Conservation (phyloP, 2,113 vertebrate species). For the Vanacampus margaritifer region DNA sequence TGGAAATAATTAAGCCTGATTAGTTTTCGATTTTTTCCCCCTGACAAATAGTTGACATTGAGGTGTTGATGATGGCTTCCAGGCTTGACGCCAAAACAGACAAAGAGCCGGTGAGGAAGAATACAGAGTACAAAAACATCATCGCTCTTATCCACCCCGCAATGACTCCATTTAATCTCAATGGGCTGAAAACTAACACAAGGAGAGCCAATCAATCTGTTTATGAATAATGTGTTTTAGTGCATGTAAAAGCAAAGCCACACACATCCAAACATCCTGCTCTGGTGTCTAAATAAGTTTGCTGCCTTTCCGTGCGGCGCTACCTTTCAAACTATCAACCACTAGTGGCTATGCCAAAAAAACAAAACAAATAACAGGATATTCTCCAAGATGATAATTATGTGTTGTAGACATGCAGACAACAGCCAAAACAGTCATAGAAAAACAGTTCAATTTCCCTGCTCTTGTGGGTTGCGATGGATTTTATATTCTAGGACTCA, state of each 20-base stretch:
- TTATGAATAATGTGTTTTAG: background rate
- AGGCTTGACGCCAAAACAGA: background rate
- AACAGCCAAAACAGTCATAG: slow-evolving; percentile 33
- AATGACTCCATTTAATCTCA: slow-evolving; percentile 2
- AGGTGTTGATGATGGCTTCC: slow-evolving; percentile 5
- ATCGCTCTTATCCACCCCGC: slow-evolving; percentile 10
- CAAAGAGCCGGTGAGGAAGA: background rate
- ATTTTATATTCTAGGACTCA: slow-evolving; percentile 38
- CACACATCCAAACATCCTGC: slow-evolving; percentile 21
- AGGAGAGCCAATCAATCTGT: background rate
- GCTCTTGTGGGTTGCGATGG: slow-evolving; percentile 42
- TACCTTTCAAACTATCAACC: slow-evolving; percentile 22
- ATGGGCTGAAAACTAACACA: background rate
- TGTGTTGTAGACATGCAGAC: slow-evolving; percentile 35
- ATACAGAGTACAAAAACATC: slow-evolving; percentile 5
- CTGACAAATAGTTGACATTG: background rate
- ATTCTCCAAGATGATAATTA: slow-evolving; percentile 35
- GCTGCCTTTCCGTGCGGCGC: slow-evolving; percentile 12
- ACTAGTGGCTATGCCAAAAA: background rate
- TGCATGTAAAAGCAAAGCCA: slow-evolving; percentile 14
- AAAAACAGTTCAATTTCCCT: slow-evolving; percentile 28
- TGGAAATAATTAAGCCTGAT: background rate
- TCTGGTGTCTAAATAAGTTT: background rate
- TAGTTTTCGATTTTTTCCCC: background rate
- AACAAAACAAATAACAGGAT: slow-evolving; percentile 28